These are phyloP conservation scores for Styela plicata DNA, from an alignment of 23 tunicate genomes.

Conservation along the genomic window DNA sequence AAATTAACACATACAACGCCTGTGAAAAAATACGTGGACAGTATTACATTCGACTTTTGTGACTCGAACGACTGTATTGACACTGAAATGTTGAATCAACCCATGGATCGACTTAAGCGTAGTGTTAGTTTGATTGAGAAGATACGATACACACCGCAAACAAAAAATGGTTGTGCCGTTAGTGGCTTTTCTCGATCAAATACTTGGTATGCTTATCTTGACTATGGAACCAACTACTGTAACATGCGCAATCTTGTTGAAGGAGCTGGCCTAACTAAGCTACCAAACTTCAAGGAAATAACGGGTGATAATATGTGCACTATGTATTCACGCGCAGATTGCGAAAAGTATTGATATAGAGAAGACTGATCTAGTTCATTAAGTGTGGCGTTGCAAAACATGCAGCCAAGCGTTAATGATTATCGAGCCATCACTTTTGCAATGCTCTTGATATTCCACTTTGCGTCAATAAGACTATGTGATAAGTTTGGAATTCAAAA, in stretches of 20 bases:
- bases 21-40: slow-evolving; percentile 50
- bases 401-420: too few species aligned
- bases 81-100: not conserved
- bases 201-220: slow-evolving; percentile 81
- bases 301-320: slow-evolving; percentile 62
- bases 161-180: slow-evolving; percentile 31
- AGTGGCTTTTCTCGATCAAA: slow-evolving; percentile 51
- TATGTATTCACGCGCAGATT: slow-evolving; percentile 64
- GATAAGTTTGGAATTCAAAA: too few species aligned
- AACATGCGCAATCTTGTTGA: slow-evolving; percentile 68
- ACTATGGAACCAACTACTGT: slow-evolving; percentile 90
- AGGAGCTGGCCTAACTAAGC: slow-evolving; percentile 50
- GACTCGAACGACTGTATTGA: not conserved
- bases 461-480: too few species aligned
- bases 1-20: slow-evolving; percentile 80
- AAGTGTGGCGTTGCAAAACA: too few species aligned
- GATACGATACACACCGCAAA: not conserved
- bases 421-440: too few species aligned
- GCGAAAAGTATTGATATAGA: slow-evolving; percentile 50
- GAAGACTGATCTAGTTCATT: too few species aligned
- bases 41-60: slow-evolving; percentile 41
- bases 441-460: too few species aligned
- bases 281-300: slow-evolving; percentile 32
- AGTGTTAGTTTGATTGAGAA: slow-evolving; percentile 8
- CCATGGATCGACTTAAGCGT: not conserved